Base-by-base conservation (phyloP, 2,797 vertebrate species). In the Eremophila alpestris region DNA sequence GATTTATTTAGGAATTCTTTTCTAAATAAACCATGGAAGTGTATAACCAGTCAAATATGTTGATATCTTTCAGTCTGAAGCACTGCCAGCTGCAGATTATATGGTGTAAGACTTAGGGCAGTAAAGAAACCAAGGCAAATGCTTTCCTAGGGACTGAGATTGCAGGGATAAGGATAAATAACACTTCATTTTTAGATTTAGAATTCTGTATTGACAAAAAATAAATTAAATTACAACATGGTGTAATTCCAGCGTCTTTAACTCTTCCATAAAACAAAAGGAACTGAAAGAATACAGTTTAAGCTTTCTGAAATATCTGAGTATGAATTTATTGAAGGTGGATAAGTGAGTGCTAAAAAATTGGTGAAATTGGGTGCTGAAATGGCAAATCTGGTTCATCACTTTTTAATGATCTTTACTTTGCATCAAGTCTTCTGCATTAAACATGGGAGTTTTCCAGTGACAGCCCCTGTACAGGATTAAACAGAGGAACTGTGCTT, bases 31-130 rank as follows among this genome's bases (percentile, higher is more conserved):
- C 62, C 59, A 23, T 67, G 46, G 12, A 49, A 84, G 52, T 56
- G 34, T 46, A 16, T 55, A 90, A 76, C 60, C 1, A 4, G 55
- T 73, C 40, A 77, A 79, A 93, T 51, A 41, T 69, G 30, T 65
- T 32, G 34, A 4, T 88, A 14, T 59, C 40, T 85, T 63, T 38
- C 32, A 30, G 67, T 43, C 7, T 82, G 70, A 93, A 90, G 63
- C 63, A 13, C 55, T 78, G 91, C 93, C 86, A 82, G 15, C 60
- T 82, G 67, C 92, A 77, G 88, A 82, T 95, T 89, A 67, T 30
- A 10, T 56, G 78, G 67, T 2, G 3, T 67, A 67, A 76, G 78
- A 63, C 52, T 77, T 93, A 76, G 73, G 68, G 83, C 67, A 79
- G 65, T 38, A 17, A 89, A 77, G 65, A 95, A 96, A 80, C 76